Percentiles rank a stretch among this genome's conserved stretches.
Conservation (phyloP, 2,888 invertebrate genomes). For the Pandemis heparana region DNA sequence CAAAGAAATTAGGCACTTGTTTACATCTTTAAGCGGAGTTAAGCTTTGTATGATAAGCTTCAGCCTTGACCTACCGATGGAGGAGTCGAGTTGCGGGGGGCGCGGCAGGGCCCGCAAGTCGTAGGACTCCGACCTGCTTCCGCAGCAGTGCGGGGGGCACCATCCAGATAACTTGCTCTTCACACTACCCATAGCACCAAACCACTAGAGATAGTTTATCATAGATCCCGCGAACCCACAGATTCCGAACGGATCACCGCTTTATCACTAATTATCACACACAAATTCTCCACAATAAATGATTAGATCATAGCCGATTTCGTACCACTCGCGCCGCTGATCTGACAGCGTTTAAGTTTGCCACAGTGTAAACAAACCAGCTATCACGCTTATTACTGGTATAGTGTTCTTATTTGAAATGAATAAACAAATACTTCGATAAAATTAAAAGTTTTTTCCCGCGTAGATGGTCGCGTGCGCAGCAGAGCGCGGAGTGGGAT, state of each 20-base stretch:
- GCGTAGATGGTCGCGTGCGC: conserved; percentile 63
- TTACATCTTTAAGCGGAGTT: not conserved
- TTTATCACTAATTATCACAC: conserved; percentile 61
- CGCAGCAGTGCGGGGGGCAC: conserved; percentile 64
- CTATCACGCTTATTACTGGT: conserved; percentile 56
- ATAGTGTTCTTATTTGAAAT: conserved; percentile 20
- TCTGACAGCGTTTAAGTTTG: conserved; percentile 54
- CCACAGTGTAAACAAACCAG: conserved; percentile 68
- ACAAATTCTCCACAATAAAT: conserved; percentile 52
- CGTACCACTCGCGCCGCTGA: conserved; percentile 48
- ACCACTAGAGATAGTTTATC: conserved; percentile 8
- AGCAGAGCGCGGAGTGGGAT: conserved; percentile 54
- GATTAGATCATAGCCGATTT: conserved; percentile 67
- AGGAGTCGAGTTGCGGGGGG: conserved; percentile 65
- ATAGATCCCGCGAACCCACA: conserved; percentile 18
- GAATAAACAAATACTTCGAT: conserved; percentile 9
- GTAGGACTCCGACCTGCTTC: conserved; percentile 63
- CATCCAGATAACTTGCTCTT: conserved; percentile 66
- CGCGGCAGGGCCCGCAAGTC: conserved; percentile 74
- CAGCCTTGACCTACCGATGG: conserved; percentile 69
- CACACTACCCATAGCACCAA: conserved; percentile 68
- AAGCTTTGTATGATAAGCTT: conserved; percentile 21
- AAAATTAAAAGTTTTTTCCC: conserved; percentile 46
- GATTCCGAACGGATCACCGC: conserved; percentile 43
- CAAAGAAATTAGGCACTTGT: not conserved